phyloP scores from a whole-genome alignment of 1,140 invertebrate genomes.

The Scaptodrosophila lebanonensis region DNA sequence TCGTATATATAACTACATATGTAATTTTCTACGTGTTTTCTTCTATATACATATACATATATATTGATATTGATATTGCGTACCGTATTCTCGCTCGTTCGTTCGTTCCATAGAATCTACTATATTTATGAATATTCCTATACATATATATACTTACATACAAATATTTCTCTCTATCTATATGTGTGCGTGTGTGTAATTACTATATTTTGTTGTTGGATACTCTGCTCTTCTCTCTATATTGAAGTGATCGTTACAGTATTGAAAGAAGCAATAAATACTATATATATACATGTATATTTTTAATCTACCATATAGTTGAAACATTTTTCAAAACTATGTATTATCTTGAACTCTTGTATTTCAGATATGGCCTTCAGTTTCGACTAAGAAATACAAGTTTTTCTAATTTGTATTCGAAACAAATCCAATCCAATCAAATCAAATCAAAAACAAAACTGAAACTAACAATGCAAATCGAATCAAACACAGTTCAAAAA shows the following conservation, averaged over 20 bases:
- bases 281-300: constrained; percentile 4
- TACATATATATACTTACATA: constrained; percentile 25
- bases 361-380: constrained; percentile 77
- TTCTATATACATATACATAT: constrained; percentile 28
- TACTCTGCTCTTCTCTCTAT: too few relatives aligned
- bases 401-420: constrained; percentile 60
- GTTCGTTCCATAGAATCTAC: constrained; percentile 41
- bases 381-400: constrained; percentile 70
- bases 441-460: constrained; percentile 27
- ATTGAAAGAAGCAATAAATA: too few relatives aligned
- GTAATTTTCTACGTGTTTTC: constrained; percentile 70
- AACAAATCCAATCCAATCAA: too few relatives aligned
- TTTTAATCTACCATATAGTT: too few relatives aligned
- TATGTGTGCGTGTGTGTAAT: constrained; percentile 34
- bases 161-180: constrained; percentile 28
- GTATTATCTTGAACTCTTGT: constrained; percentile 72
- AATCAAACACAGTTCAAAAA: constrained; percentile 42
- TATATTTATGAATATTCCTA: constrained; percentile 18
- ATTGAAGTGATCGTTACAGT: too few relatives aligned
- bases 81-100: constrained; percentile 68
- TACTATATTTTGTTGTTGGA: constrained; percentile 22
- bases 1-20: constrained; percentile 55
- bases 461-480: too few relatives aligned
- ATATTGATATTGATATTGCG: constrained; percentile 40
- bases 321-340: constrained; percentile 39